A percentile compares a stretch with the other conserved stretches of the same genome.
Evolutionary conservation across 2,888 invertebrate species (phyloP).

Genomic region (Conus canariensis): DNA sequence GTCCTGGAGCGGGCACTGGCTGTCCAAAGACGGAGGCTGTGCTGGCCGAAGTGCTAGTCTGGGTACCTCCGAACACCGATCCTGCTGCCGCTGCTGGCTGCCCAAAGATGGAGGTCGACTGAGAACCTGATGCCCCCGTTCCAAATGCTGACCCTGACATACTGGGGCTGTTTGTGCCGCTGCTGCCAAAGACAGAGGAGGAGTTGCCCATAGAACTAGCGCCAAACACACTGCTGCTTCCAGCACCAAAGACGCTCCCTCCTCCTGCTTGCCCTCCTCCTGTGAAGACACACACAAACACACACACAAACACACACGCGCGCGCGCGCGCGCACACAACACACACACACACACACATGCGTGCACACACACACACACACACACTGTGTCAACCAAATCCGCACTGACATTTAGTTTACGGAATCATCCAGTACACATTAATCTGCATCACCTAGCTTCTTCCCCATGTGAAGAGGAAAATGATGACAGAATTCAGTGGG

Average conservation of each 20-base stretch:
- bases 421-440: no score
- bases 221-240: conserved; percentile 3
- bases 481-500: no score
- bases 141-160: background rate
- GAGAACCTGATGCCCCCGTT: background rate
- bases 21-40: background rate
- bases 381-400: no score
- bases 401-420: no score
- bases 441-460: no score
- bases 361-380: no score
- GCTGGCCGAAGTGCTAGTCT: background rate
- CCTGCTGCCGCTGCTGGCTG: background rate
- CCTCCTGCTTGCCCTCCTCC: conserved; percentile 21
- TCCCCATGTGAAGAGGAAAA: no score
- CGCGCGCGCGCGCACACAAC: no score
- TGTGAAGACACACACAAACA: background rate
- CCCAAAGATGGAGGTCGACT: background rate
- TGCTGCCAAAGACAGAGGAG: background rate
- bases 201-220: background rate
- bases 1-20: background rate
- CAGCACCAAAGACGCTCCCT: conserved; percentile 27
- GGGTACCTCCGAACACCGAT: background rate
- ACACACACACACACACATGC: no score
- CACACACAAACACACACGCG: no score
- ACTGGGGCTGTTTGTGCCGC: background rate